Base-by-base conservation (phyloP, 2,797 vertebrate species). In the Crax fasciolata region DNA sequence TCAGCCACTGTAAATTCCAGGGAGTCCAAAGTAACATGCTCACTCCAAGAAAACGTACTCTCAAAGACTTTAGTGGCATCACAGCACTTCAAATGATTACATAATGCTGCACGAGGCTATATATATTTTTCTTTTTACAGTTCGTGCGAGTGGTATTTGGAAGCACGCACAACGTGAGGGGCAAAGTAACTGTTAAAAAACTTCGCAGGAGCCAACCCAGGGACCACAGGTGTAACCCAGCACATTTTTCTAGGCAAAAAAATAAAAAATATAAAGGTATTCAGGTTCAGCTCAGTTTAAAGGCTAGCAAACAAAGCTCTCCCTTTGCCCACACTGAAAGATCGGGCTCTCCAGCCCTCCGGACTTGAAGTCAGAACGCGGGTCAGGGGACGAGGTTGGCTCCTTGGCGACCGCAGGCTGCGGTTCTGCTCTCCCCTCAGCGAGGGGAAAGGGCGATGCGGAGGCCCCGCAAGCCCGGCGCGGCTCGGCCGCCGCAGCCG, bases 81-180 rank as follows among this genome's bases (percentile, higher is more conserved):
- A 32, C 85, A 89, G 61, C 61, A 73, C 43, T 90, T 82, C 49
- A 39, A 93, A 85, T 52, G 81, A 96, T 97, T 93, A 67, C 82
- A 93, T 89, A 90, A 95, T 89, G 84, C 87, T 73, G 65, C 74
- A 73, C 48, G 46, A 73, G 39, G 39, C 93, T 94, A 94, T 93
- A 94, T 80, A 58, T 75, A 52, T 38, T 63, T 72, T 87, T 71
- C 61, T 75, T 55, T 92, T 48, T 88, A 44, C 67, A 87, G 70
- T 72, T 55, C 14, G 11, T 17, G 77, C 43, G 89, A 17, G 14
- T 18, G 63, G 81, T 95, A 71, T 93, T 94, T 93, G 71, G 66
- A 94, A 97, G 85, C 94, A 97, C 7, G 83, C 8, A 82, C 18
- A 51, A 44, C 15, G 4, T 24, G 72, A 84, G 61, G 76, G 58